These are phyloP conservation scores for Callitettix versicolor DNA, from an alignment of 1,140 invertebrate genomes.

Conservation along the genomic window DNA sequence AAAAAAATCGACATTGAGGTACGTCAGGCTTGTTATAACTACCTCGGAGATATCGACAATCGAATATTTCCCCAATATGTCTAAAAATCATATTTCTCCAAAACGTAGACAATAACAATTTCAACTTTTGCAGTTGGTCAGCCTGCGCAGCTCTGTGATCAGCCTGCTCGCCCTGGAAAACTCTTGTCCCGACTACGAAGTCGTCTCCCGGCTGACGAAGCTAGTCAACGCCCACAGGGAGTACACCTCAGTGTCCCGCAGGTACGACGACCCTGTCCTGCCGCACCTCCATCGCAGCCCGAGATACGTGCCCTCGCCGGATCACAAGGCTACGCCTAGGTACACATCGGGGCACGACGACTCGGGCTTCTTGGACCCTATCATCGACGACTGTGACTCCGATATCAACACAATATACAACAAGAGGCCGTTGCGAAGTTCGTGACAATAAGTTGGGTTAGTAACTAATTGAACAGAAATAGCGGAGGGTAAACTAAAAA, in stretches of 20 bases:
- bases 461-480: too few relatives aligned
- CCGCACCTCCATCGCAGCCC: slow-evolving; percentile 12
- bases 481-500: too few relatives aligned
- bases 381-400: slow-evolving; percentile 28
- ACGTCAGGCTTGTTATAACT: too few relatives aligned
- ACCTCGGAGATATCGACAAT: too few relatives aligned
- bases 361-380: slow-evolving; percentile 24
- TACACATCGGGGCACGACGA: slow-evolving; percentile 21
- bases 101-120: too few relatives aligned
- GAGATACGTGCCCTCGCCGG: slow-evolving; percentile 4
- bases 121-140: slow-evolving; percentile 40
- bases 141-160: slow-evolving; percentile 55
- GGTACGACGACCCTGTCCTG: slow-evolving; percentile 34
- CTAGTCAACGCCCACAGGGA: slow-evolving; percentile 64
- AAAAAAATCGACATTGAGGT: too few relatives aligned
- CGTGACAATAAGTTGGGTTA: neutral
- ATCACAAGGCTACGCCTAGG: slow-evolving; percentile 4
- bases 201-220: slow-evolving; percentile 62
- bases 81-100: too few relatives aligned
- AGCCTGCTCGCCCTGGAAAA: slow-evolving; percentile 53
- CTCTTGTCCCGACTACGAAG: slow-evolving; percentile 62
- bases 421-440: slow-evolving; percentile 24
- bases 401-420: slow-evolving; percentile 28
- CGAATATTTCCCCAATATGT: too few relatives aligned
- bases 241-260: slow-evolving; percentile 58